Evolutionary conservation across 2,113 vertebrate species (phyloP), one percentile per base, ranked within the genome.

Genomic region (Nycticebus coucang): DNA sequence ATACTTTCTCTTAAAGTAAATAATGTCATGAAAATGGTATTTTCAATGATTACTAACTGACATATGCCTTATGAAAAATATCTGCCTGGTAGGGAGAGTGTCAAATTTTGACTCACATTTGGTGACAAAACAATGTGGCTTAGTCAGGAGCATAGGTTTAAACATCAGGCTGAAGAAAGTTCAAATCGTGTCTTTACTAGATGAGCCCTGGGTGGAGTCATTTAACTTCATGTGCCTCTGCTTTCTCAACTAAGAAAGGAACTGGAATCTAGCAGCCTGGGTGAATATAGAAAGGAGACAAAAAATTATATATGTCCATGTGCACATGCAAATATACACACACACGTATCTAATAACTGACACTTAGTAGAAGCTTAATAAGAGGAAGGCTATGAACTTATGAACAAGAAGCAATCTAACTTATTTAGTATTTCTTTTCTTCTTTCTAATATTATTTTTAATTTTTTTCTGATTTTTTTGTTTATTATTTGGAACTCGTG

Each of bases 21-120:
- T 91, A 60, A 72, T 68, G 18, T 7, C 33, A 86, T 53, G 90
- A 87, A 41, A 88, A 64, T 71, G 13, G 2, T 66, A 33, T 85
- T 82, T 71, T 96, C 74, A 78, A 91, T 93, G 68, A 95, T 91
- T 84, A 72, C 30, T 72, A 77, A 8, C 15, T 84, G 22, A 11
- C 13, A 68, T 35, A 88, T 45, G 92, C 83, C 68, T 90, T 94
- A 22, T 89, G 60, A 57, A 80, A 86, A 78, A 64, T 35, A 50
- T 11, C 19, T 94, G 22, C 41, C 33, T 85, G 35, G 10, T 30
- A 14, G 22, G 37, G 3, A 55, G 28, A 22, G 4, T 64, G 15
- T 93, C 30, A 53, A 90, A 60, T 71, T 78, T 91, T 66, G 79
- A 90, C 28, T 71, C 35, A 57, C 37, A 11, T 81, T 87, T 77